These are phyloP conservation scores for Drosophila barbarae DNA, from an alignment of 2,888 invertebrate genomes.

Conservation along the genomic window DNA sequence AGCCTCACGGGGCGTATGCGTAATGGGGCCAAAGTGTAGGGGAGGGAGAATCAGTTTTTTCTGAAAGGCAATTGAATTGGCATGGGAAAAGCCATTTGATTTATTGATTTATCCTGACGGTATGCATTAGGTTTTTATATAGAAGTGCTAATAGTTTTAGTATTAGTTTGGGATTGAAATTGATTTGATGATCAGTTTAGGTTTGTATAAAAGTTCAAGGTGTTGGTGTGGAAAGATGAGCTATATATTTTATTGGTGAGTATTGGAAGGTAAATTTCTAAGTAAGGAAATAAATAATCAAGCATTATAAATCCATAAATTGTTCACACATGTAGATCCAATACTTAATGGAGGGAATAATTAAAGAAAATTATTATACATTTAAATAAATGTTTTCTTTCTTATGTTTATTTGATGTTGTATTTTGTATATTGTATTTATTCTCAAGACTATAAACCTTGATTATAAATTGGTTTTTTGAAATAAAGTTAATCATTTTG, in stretches of 20 bases:
- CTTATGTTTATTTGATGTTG: too few relatives aligned
- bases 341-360: neutral
- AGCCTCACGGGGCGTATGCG: conserved; percentile 12
- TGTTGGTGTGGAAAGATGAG: neutral
- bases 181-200: neutral
- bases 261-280: neutral
- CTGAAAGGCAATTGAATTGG: conserved; percentile 6
- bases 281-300: neutral
- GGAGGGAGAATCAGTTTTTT: neutral
- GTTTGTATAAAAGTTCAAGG: neutral
- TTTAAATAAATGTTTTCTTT: neutral
- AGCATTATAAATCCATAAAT: neutral
- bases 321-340: neutral
- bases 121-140: neutral
- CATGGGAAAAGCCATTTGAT: conserved; percentile 7
- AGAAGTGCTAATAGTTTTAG: neutral
- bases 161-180: neutral
- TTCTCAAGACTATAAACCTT: neutral
- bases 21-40: neutral
- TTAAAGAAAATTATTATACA: too few relatives aligned
- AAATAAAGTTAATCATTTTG: neutral
- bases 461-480: neutral
- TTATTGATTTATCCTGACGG: conserved; percentile 11
- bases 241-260: neutral
- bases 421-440: neutral